Evolutionary conservation across 2,888 invertebrate genomes (phyloP), one percentile per base, ranked within the genome.

Genomic region (Apodemia hepburni): DNA sequence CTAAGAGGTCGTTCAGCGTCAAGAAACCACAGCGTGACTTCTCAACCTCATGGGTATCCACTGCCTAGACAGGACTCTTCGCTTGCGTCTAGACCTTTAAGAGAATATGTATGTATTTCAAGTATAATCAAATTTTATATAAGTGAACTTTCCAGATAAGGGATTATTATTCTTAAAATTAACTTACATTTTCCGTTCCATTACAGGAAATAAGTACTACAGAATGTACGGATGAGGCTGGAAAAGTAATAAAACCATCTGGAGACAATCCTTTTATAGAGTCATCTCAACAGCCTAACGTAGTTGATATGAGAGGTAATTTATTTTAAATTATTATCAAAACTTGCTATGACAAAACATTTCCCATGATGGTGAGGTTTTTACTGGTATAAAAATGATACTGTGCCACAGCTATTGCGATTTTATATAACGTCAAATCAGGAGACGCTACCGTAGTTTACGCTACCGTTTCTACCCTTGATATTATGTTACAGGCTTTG

Each of bases 261-360:
- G 92, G 90, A 73, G 98, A 98, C 93, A 98, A 98, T 94, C 98
- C 98, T 76, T 98, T 97, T 92, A 96, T 97, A 80, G 97, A 97
- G 87, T 95, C 94, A 84, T 94, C 94, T 76, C 97, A 95, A 92
- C 96, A 95, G 82, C 97, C 96, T 85, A 96, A 97, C 69, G 95
- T 97, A 74, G 97, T 98, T 63, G 98, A 98, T 84, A 97, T 98
- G 96, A 97, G 97, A 95, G 97, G 97, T 97, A 87, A 75, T 67
- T 18, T 58, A 49, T 45, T n/a, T 27, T 38, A 38, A 11, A 12
- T 12, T 3, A 4, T 12, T 38, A 12, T 38, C 38, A 38, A 38
- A 38, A 38, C 38, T 38, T 38, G 38, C 12, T 8, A 33, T 33
- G 8, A 11, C 12, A 38, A 38, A 38, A 38, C 3, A 38, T 38